Base-by-base conservation (phyloP, 2,113 vertebrate species). In the Bostrychus sinensis region DNA sequence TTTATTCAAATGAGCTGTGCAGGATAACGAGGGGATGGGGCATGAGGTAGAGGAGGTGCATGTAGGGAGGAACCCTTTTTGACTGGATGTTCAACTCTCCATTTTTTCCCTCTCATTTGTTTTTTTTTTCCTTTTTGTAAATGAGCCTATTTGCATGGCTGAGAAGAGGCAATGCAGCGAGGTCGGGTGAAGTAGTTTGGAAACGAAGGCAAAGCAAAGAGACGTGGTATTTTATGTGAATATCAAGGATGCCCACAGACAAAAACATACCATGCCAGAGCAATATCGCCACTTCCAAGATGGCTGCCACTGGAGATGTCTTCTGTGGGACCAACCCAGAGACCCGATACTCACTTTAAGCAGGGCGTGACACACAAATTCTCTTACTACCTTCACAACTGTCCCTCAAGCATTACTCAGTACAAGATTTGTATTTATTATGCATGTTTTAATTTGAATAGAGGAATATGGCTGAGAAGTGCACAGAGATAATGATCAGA, bases 1-100 rank as follows among this genome's bases (percentile, higher is more conserved):
- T 91, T 91, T 92, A 92, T 92, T 93, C 84, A 91, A 91, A 92
- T 90, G 88, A 90, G 87, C 83, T 72, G 62, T 70, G 75, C 81
- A 88, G 86, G 81, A 87, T 89, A 91, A 88, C 65, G 74, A 89
- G 75, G 82, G 80, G 76, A 77, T 65, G 75, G 72, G 82, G 77
- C 73, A 77, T 69, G 76, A 80, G 78, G 84, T 56, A 17, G 73
- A 70, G 64, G 78, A 66, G 72, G 66, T 67, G 76, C 42, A 65
- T 59, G 70, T 17, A 54, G 53, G 56, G 77, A 80, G 63, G 68
- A 59, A 77, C 80, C 70, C 82, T 79, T 69, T 81, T 86, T 74
- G 58, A 61, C 70, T 85, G 56, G 81, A 81, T 62, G 66, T 81
- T 79, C 69, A 66, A 78, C 68, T 73, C 72, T 82, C 39, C 58